These are phyloP conservation scores for Diarsia rubi DNA, from an alignment of 2,888 invertebrate species.

Conservation along the genomic window DNA sequence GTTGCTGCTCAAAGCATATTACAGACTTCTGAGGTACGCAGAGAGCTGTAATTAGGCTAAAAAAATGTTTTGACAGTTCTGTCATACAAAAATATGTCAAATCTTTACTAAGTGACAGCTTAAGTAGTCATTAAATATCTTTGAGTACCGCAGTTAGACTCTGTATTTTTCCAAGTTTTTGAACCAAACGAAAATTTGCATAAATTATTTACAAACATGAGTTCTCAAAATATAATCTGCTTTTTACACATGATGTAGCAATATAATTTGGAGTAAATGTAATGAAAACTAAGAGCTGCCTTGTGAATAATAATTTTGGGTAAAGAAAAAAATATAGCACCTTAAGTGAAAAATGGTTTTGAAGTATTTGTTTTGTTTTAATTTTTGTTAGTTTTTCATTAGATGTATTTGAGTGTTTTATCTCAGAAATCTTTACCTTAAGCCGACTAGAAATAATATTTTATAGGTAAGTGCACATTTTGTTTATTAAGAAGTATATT, in stretches of 20 bases:
- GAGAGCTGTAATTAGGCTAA: too few relatives aligned
- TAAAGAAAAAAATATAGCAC: slow-evolving; percentile 18
- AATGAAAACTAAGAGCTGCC: slow-evolving; percentile 48
- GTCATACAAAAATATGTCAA: too few relatives aligned
- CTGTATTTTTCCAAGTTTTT: neutral
- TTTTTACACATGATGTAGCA: slow-evolving; percentile 33
- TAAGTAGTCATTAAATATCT: too few relatives aligned
- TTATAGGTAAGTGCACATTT: neutral
- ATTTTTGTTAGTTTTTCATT: slow-evolving; percentile 57
- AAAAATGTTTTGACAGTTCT: too few relatives aligned
- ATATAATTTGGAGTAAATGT: slow-evolving; percentile 39
- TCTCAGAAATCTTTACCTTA: slow-evolving; percentile 7
- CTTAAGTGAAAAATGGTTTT: slow-evolving; percentile 26
- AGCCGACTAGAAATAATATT: neutral
- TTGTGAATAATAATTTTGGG: slow-evolving; percentile 39
- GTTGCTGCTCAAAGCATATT: neutral
- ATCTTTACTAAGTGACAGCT: too few relatives aligned
- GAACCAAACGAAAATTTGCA: slow-evolving; percentile 5
- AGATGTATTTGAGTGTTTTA: slow-evolving; percentile 17
- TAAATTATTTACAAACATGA: neutral
- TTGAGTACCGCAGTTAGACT: too few relatives aligned
- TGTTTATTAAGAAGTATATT: neutral
- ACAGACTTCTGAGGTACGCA: too few relatives aligned
- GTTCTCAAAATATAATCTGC: slow-evolving; percentile 23
- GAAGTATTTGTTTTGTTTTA: slow-evolving; percentile 38